Evolutionary conservation across 2,113 vertebrate species (phyloP), one percentile per base, ranked within the genome.

Genomic region (Cheilinus undulatus): DNA sequence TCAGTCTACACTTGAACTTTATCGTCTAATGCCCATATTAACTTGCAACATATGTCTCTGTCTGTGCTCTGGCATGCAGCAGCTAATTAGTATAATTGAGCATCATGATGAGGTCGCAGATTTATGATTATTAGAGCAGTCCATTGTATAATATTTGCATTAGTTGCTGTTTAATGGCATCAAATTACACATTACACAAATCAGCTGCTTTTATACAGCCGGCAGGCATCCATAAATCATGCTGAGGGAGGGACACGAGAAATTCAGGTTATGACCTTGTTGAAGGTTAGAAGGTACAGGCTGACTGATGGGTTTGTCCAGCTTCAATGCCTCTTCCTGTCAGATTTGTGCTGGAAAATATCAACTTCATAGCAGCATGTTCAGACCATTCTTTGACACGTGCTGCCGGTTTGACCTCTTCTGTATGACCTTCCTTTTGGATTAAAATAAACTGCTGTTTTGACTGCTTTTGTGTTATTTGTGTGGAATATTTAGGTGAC

Each of bases 61-160:
- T 34, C 56, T 46, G 63, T 17, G 7, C 34, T 58, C 69, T 58
- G 49, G 43, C 56, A 46, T 19, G 24, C 57, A 51, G 50, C 26
- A 30, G 57, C 67, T 78, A 77, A 86, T 86, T 74, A 83, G 27
- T 52, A 56, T 76, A 83, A 84, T 48, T 72, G 57, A 80, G 74
- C 38, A 50, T 81, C 73, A 76, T 69, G 52, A 84, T 69, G 49
- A 61, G 32, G 56, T 43, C 73, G 59, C 82, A 83, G 61, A 74
- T 80, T 69, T 80, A 52, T 65, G 61, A 64, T 72, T 59, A 75
- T 79, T 24, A 63, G n/a, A 43, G 32, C 32, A 8, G 27, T 20
- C 57, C 34, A 2, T 13, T 81, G 82, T 72, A 88, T 88, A 82
- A 84, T 74, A 90, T 91, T 90, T 90, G 87, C 84, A 90, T 92